Evolutionary conservation across 2,888 invertebrate species (phyloP).

Genomic region (Leptopilina drosophilae): DNA sequence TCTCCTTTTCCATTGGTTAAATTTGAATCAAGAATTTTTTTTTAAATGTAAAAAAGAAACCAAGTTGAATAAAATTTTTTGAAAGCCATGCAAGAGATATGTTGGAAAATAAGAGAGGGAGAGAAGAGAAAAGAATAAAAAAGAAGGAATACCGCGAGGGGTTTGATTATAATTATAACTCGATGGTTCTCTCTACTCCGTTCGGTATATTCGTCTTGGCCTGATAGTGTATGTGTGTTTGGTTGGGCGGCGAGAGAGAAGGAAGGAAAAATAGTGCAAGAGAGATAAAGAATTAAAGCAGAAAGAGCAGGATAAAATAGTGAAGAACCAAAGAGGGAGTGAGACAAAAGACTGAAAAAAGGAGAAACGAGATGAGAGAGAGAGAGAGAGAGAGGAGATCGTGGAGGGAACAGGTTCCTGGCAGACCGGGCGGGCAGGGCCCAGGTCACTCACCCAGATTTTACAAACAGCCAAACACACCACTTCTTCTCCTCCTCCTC

Average conservation of each 20-base stretch:
- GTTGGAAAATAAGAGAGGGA: too few relatives aligned
- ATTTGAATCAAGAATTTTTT: too few relatives aligned
- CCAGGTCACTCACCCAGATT: constrained; percentile 75
- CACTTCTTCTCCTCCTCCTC: constrained; percentile 53
- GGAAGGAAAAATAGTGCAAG: constrained; percentile 48
- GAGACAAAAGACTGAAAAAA: constrained; percentile 14
- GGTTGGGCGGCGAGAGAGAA: constrained; percentile 43
- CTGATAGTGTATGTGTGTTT: constrained; percentile 5
- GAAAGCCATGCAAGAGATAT: too few relatives aligned
- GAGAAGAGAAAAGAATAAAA: not conserved
- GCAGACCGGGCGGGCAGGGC: constrained; percentile 64
- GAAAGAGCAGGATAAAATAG: constrained; percentile 13
- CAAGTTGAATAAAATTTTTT: too few relatives aligned
- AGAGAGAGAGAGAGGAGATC: constrained; percentile 56
- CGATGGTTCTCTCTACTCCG: constrained; percentile 16
- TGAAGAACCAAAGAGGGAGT: constrained; percentile 9
- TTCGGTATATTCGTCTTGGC: constrained; percentile 16
- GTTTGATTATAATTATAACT: constrained; percentile 12
- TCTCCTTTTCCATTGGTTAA: too few relatives aligned
- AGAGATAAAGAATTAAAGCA: constrained; percentile 47
- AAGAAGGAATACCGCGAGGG: not conserved
- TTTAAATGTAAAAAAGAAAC: too few relatives aligned
- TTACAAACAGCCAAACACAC: constrained; percentile 71
- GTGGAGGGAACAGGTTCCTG: constrained; percentile 71
- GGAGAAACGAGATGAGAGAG: constrained; percentile 46